These are phyloP conservation scores for Craniophora ligustri DNA, from an alignment of 2,888 invertebrate species.

Conservation along the genomic window DNA sequence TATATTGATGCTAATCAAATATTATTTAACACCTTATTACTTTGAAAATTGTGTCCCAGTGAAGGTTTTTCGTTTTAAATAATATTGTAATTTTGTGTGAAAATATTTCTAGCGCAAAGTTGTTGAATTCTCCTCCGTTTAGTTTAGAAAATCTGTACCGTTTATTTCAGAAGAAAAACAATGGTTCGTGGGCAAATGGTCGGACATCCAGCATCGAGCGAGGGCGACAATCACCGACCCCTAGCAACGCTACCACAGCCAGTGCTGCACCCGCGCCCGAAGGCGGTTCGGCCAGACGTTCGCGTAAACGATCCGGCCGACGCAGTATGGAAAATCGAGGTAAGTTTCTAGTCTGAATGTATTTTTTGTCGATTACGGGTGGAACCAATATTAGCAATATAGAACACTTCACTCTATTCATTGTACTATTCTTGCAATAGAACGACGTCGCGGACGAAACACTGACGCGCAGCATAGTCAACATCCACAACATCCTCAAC, in stretches of 20 bases:
- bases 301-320: conserved; percentile 60
- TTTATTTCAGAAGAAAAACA: conserved; percentile 69
- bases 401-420: not conserved
- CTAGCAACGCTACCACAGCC: conserved; percentile 47
- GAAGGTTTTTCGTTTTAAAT: too few relatives aligned
- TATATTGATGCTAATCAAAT: too few relatives aligned
- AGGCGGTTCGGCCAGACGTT: conserved; percentile 54
- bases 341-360: conserved; percentile 6
- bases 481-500: conserved; percentile 13
- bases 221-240: conserved; percentile 72
- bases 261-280: conserved; percentile 39
- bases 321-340: conserved; percentile 30
- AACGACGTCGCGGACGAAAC: conserved; percentile 56
- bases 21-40: too few relatives aligned
- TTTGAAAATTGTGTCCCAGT: too few relatives aligned
- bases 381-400: too few relatives aligned
- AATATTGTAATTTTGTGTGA: too few relatives aligned
- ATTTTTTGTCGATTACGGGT: too few relatives aligned
- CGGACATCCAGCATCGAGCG: conserved; percentile 75
- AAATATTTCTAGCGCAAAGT: too few relatives aligned
- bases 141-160: too few relatives aligned
- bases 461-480: conserved; percentile 50
- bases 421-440: conserved; percentile 8
- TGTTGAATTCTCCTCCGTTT: too few relatives aligned
- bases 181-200: conserved; percentile 68